Evolutionary conservation across 2,888 invertebrate species (phyloP), one percentile per base, ranked within the genome.

Genomic region (Thalpophila matura): DNA sequence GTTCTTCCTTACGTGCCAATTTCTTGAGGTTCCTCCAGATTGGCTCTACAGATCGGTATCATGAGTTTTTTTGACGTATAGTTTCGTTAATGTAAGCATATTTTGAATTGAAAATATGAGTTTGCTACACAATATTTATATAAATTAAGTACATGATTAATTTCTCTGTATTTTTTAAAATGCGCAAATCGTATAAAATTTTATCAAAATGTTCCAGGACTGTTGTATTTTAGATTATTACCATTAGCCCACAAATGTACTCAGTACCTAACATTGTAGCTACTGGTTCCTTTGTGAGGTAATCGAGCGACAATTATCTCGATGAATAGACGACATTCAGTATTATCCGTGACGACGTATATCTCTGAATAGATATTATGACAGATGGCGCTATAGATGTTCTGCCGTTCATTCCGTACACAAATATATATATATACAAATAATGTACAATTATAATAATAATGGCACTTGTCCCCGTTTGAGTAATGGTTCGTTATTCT

Each of bases 271-370:
- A 53, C 35, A 40, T 26, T 50, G 66, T 46, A 29, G 31, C 20
- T 24, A 29, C 27, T 31, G 50, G 18, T 9, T 42, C 55, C 50
- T 54, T 62, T 72, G 62, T 69, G 40, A 22, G 31, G 27, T 62
- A 54, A 62, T 68, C 75, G 62, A 57, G 69, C 62, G 69, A 16
- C 71, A 62, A 55, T 69, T 74, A 74, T 47, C 27, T 43, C 22
- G 6, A 1, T 56, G 59, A 57, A 60, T 68, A 60, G 35, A 40
- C 14, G 7, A 31, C n/a, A 53, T 50, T 40, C 56, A 31, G 16
- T 26, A 12, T 37, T 40, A n/a, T 51, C 35, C 29, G 40, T 66
- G 66, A 47, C 56, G 1, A 40, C 22, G 56, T 50, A 56, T 64
- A 16, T 46, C 10, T n/a, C 9, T 61, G 16, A 70, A 70, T 43